Conservation (phyloP, 2,888 invertebrate species). For the Synanthedon andrenaeformis region DNA sequence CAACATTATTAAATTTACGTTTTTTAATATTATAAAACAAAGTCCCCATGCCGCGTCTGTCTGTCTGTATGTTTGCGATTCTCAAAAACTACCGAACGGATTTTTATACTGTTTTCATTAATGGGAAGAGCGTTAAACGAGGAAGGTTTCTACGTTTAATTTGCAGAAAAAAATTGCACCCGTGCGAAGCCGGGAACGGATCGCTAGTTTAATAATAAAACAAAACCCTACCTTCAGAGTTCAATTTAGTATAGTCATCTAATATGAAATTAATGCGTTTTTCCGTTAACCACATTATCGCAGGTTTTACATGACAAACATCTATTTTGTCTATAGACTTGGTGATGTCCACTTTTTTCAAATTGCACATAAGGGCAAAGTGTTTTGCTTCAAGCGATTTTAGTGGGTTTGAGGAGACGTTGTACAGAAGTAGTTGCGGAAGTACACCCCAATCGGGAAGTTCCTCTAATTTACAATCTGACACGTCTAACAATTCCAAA, state of each 20-base stretch:
- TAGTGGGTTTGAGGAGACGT: slow-evolving; percentile 73
- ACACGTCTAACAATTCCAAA: slow-evolving; percentile 69
- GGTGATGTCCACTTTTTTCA: slow-evolving; percentile 67
- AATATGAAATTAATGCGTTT: slow-evolving; percentile 37
- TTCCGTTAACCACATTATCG: slow-evolving; percentile 48
- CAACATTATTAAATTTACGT: too few species aligned
- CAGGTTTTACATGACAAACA: slow-evolving; percentile 36
- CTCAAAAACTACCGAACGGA: too few species aligned
- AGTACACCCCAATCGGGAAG: slow-evolving; percentile 73
- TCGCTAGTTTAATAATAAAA: too few species aligned
- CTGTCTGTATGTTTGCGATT: too few species aligned
- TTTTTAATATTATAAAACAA: too few species aligned
- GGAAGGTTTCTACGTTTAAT: too few species aligned
- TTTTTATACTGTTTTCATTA: too few species aligned
- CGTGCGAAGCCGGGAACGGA: too few species aligned
- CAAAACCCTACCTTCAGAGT: slow-evolving; percentile 33
- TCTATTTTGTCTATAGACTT: slow-evolving; percentile 35
- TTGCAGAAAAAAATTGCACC: too few species aligned
- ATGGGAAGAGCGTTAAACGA: too few species aligned
- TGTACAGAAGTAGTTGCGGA: slow-evolving; percentile 70
- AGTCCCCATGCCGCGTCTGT: too few species aligned
- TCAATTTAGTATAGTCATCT: slow-evolving; percentile 43
- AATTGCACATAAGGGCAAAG: slow-evolving; percentile 73
- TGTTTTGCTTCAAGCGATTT: slow-evolving; percentile 51
- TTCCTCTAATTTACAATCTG: slow-evolving; percentile 68